These are phyloP conservation scores for Neotoxoptera formosana DNA, from an alignment of 1,140 invertebrate genomes.

Conservation along the genomic window DNA sequence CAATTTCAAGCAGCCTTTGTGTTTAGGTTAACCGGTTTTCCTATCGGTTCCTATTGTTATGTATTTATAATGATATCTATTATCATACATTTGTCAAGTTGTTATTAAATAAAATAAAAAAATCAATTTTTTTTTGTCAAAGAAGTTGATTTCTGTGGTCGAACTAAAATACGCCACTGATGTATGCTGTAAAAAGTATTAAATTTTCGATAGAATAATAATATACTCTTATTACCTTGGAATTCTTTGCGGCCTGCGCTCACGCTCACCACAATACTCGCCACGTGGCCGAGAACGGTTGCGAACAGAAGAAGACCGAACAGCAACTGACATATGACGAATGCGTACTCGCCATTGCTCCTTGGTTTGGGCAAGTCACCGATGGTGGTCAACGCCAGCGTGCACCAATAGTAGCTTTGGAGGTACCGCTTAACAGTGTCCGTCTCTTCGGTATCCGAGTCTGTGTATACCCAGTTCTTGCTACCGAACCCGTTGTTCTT, in stretches of 20 bases:
- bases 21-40: too few species aligned
- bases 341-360: constrained; percentile 90
- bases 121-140: neutral
- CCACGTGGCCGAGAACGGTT: constrained; percentile 91
- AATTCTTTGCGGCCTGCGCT: constrained; percentile 93
- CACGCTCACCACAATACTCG: constrained; percentile 95
- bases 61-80: neutral
- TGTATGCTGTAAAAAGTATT: neutral
- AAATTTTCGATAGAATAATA: neutral
- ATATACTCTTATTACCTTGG: constrained; percentile 74
- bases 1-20: too few species aligned
- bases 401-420: constrained; percentile 98
- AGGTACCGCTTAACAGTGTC: constrained; percentile 94
- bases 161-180: neutral
- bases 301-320: constrained; percentile 91
- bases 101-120: neutral
- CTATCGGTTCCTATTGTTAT: neutral
- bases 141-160: neutral
- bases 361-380: constrained; percentile 78
- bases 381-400: constrained; percentile 92
- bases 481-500: constrained; percentile 93
- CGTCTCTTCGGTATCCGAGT: constrained; percentile 79
- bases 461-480: constrained; percentile 88
- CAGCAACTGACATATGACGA: constrained; percentile 87
- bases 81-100: neutral